Percentiles rank a stretch among this genome's conserved stretches.
Evolutionary conservation across 2,797 vertebrate species (phyloP).

Genomic region (Notamacropus eugenii): DNA sequence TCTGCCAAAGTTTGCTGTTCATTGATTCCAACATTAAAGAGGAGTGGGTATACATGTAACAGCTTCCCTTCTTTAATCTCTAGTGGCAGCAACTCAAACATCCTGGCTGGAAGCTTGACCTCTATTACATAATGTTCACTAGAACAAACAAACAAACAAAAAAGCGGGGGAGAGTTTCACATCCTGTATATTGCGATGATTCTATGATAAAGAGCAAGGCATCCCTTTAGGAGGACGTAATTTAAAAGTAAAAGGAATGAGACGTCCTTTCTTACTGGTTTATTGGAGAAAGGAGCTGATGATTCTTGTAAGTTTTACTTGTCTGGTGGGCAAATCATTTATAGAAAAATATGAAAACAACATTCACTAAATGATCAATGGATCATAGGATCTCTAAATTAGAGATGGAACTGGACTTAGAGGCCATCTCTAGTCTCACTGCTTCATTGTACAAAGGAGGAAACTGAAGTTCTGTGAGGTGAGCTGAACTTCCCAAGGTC

Average conservation of each 20-base stretch:
- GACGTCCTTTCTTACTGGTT: not conserved
- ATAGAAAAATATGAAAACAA: not conserved
- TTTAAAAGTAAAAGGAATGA: not conserved
- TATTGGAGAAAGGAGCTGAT: not conserved
- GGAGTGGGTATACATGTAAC: constrained; percentile 91
- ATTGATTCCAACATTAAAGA: constrained; percentile 99
- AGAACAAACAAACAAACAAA: constrained; percentile 31
- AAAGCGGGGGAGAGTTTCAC: not conserved
- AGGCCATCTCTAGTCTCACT: not conserved
- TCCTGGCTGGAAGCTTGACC: constrained; percentile 92
- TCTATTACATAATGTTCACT: constrained; percentile 96
- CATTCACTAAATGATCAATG: not conserved
- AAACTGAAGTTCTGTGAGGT: not conserved
- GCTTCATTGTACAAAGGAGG: not conserved
- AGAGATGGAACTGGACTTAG: not conserved
- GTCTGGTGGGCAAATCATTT: not conserved
- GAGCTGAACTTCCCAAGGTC: not conserved
- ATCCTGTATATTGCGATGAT: not conserved
- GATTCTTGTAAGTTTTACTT: not conserved
- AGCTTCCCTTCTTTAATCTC: constrained; percentile 94
- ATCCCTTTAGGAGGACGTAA: too few relatives aligned
- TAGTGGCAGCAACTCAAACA: constrained; percentile 93
- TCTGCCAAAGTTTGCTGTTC: constrained; percentile 99
- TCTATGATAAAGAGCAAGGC: not conserved
- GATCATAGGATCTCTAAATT: not conserved